A percentile compares a stretch with the other conserved stretches of the same genome.
Conservation (phyloP, 2,113 vertebrate species). For the Eptatretus burgeri region DNA sequence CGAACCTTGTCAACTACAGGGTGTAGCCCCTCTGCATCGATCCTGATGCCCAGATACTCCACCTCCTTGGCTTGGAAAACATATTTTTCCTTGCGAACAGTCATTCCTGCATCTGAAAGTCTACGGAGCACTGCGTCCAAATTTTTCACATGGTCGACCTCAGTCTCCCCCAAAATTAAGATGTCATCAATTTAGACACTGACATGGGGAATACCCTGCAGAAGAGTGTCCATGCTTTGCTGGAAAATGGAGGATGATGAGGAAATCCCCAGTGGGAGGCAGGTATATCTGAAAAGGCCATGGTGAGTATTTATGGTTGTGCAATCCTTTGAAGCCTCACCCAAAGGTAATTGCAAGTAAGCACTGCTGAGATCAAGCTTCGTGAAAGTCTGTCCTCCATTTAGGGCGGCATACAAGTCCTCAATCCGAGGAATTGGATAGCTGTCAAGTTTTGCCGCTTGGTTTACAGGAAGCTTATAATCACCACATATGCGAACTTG, state of each 20-base stretch:
- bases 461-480: no score
- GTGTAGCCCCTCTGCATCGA: neutral
- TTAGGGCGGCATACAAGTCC: no score
- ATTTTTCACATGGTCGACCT: neutral
- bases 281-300: neutral
- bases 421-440: no score
- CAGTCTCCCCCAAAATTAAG: neutral
- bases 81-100: neutral
- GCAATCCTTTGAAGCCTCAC: no score
- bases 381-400: no score
- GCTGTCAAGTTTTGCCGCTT: no score
- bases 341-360: no score
- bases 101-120: neutral
- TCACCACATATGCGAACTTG: no score
- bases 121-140: neutral
- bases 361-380: no score
- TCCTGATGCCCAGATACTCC: neutral
- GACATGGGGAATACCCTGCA: neutral
- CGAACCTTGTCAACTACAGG: neutral
- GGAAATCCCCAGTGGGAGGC: neutral
- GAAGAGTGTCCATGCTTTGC: neutral
- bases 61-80: neutral
- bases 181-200: neutral
- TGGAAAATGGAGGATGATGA: neutral
- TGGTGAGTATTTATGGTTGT: neutral